Evolutionary conservation across 2,797 vertebrate species (phyloP), one percentile per base, ranked within the genome.

Genomic region (Mustela erminea): DNA sequence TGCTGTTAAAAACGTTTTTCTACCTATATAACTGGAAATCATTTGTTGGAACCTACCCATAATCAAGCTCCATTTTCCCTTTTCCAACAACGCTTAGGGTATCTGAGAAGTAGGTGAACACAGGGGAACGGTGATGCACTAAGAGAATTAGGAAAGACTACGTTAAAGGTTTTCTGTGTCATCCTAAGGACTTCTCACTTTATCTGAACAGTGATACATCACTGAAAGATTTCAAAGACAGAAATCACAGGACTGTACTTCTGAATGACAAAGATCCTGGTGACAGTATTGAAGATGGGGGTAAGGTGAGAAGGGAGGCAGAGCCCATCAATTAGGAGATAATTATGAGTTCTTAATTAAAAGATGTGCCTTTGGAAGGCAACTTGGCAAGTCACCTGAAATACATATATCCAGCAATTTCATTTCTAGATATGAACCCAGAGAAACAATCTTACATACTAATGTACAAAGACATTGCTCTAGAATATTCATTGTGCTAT

Each of bases 331-430:
- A 90, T 77, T 87, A 75, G 43, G 70, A 85, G 52, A 87, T 49
- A 92, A 93, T 62, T 83, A 85, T 58, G n/a, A 88, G 27, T 21
- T 91, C 20, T 74, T 94, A 82, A 94, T 82, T 54, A 93, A 97
- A 87, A n/a, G 56, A 64, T 25, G 68, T 68, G 35, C 62, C 49
- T 82, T 49, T 41, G 72, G 68, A 93, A 93, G 68, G 49, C 58
- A 96, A 90, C 52, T 49, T 74, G 32, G 18, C 68, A 93, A 93
- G 54, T 58, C 77, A 96, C 64, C 3, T 14, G 29, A 95, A 97
- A 87, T 90, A 43, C 77, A 80, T 52, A 80, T 58, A 95, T 52
- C 25, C 77, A 94, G 54, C n/a, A 86, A 86, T 82, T 95, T 78
- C 41, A 92, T 93, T 89, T 87, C 74, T 54, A 95, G 68, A 87